A percentile compares a stretch with the other conserved stretches of the same genome.
Conservation (phyloP, 2,797 vertebrate genomes). For the Sebastes oblongus region DNA sequence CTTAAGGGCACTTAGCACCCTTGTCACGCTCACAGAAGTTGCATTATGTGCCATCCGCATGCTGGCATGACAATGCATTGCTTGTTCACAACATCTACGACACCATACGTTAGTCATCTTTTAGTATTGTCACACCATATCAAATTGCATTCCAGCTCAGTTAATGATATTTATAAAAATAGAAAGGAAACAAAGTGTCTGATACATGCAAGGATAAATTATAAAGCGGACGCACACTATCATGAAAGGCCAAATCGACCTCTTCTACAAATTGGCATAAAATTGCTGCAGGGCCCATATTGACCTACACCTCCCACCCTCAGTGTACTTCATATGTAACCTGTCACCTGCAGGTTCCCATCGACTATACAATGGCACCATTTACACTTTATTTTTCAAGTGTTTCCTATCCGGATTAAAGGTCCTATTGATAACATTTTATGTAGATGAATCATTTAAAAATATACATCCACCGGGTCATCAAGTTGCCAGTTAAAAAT, state of each 20-base stretch:
- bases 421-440: too few species aligned
- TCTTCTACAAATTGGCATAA: too few species aligned
- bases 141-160: not conserved
- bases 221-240: not conserved
- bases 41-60: not conserved
- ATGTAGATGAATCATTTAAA: too few species aligned
- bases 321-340: too few species aligned
- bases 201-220: not conserved
- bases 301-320: too few species aligned
- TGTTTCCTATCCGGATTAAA: not conserved
- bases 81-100: not conserved
- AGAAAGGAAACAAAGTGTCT: not conserved
- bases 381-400: not conserved
- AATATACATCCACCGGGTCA: too few species aligned
- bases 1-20: conserved; percentile 8
- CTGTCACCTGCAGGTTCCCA: too few species aligned
- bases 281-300: fast-evolving
- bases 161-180: not conserved
- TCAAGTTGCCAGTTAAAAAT: too few species aligned
- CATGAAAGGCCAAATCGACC: not conserved
- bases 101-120: not conserved
- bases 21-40: conserved; percentile 3
- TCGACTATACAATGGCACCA: too few species aligned
- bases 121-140: not conserved
- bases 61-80: not conserved